A percentile compares a stretch with the other conserved stretches of the same genome.
Evolutionary conservation across 2,888 invertebrate genomes (phyloP).

Genomic region (Hydrotaea cyrtoneurina): DNA sequence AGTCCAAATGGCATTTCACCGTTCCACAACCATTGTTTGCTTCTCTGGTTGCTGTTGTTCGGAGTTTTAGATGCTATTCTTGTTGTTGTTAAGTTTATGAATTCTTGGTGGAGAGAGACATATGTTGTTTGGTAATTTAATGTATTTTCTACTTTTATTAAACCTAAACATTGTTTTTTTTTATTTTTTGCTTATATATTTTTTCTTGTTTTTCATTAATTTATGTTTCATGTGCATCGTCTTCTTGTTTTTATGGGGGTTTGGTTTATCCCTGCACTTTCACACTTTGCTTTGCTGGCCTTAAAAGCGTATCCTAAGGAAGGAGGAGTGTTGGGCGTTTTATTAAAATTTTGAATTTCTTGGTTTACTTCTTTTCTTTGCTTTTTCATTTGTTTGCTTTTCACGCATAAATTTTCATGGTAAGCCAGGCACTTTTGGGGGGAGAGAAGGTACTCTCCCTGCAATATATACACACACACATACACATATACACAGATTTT

Average conservation of each 20-base stretch:
- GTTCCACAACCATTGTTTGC: conserved; percentile 22
- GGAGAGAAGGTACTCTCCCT: not conserved
- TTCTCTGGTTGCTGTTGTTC: not conserved
- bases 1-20: conserved; percentile 43
- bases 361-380: not conserved
- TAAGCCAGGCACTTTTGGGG: not conserved
- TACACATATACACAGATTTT: not conserved
- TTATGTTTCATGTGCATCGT: not conserved
- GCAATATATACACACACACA: not conserved
- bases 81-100: not conserved
- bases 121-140: conserved; percentile 26
- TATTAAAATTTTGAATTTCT: not conserved
- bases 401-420: conserved; percentile 14
- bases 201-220: conserved; percentile 1
- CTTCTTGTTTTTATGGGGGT: not conserved
- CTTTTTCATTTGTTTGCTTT: not conserved
- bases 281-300: not conserved
- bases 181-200: conserved; percentile 14
- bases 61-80: not conserved
- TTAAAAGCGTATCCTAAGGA: no score
- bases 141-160: not conserved
- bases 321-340: not conserved
- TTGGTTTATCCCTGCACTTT: not conserved
- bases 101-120: not conserved
- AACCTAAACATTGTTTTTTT: conserved; percentile 11